A percentile compares a stretch with the other conserved stretches of the same genome.
Evolutionary conservation across 2,888 invertebrate species (phyloP).

Genomic region (Byasa hedistus): DNA sequence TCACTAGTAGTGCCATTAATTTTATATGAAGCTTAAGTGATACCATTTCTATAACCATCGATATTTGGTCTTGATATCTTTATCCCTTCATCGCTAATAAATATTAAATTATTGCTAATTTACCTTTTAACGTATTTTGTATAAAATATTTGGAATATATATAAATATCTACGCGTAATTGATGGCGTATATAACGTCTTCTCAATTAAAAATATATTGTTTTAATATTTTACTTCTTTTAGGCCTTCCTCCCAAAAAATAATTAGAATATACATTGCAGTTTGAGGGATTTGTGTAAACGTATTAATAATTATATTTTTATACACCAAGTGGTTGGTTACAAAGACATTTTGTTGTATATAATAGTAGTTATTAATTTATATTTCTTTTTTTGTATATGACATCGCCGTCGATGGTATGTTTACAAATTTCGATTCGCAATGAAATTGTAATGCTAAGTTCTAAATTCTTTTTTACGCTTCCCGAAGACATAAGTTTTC

Average conservation of each 20-base stretch:
- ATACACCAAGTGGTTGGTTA: conserved; percentile 10
- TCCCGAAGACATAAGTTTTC: conserved; percentile 49
- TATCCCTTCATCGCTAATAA: not conserved
- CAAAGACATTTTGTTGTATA: conserved; percentile 39
- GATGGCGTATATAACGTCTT: not conserved
- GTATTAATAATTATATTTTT: conserved; percentile 17
- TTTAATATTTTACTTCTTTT: too few relatives aligned
- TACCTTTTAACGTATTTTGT: not conserved
- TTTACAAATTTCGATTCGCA: conserved; percentile 35
- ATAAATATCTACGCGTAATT: not conserved
- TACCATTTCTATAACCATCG: conserved; percentile 3
- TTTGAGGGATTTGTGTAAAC: not conserved
- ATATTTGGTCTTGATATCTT: not conserved
- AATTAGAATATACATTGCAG: too few relatives aligned
- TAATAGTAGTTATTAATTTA: conserved; percentile 34
- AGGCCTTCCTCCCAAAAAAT: too few relatives aligned
- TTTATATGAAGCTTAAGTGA: conserved; percentile 19
- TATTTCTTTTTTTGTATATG: conserved; percentile 29
- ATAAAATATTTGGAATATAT: not conserved
- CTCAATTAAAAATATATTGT: too few relatives aligned
- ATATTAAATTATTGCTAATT: not conserved
- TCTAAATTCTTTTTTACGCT: conserved; percentile 49
- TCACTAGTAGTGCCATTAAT: conserved; percentile 5
- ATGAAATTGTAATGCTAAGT: conserved; percentile 42
- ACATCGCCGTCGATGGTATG: conserved; percentile 47